Evolutionary conservation across 1,140 invertebrate species (phyloP).

Genomic region (Episyrphus balteatus): DNA sequence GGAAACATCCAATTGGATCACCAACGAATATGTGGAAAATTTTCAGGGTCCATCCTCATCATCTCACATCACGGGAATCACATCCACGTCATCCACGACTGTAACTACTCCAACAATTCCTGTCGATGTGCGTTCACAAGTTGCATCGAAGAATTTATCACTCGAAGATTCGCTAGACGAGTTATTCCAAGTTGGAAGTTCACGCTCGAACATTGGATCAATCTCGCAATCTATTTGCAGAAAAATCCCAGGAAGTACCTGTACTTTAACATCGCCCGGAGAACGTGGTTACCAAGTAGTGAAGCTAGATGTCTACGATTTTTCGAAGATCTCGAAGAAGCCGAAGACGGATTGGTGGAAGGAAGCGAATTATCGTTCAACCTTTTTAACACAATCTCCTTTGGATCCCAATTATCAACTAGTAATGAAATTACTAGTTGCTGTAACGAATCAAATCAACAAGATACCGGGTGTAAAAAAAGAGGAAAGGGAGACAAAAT

Average conservation of each 20-base stretch:
- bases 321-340: slow-evolving; percentile 7
- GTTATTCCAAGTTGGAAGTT: slow-evolving; percentile 6
- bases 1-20: not conserved
- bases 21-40: slow-evolving; percentile 2
- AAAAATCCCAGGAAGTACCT: slow-evolving; percentile 3
- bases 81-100: slow-evolving; percentile 6
- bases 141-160: not conserved
- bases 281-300: slow-evolving; percentile 9
- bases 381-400: slow-evolving; percentile 3
- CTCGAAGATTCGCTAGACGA: slow-evolving; percentile 4
- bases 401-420: slow-evolving; percentile 3
- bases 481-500: slow-evolving; percentile 4
- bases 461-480: not conserved
- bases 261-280: slow-evolving; percentile 5
- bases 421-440: slow-evolving; percentile 1
- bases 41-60: slow-evolving; percentile 6
- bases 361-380: slow-evolving; percentile 6
- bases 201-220: slow-evolving; percentile 7
- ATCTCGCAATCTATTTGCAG: slow-evolving; percentile 7
- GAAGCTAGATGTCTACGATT: slow-evolving; percentile 8
- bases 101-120: not conserved
- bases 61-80: slow-evolving; percentile 2
- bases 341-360: slow-evolving; percentile 8
- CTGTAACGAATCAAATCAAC: not conserved
- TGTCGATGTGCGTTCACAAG: not conserved